Evolutionary conservation across 2,888 invertebrate genomes (phyloP), one percentile per base, ranked within the genome.

Genomic region (Crossocerus cetratus): DNA sequence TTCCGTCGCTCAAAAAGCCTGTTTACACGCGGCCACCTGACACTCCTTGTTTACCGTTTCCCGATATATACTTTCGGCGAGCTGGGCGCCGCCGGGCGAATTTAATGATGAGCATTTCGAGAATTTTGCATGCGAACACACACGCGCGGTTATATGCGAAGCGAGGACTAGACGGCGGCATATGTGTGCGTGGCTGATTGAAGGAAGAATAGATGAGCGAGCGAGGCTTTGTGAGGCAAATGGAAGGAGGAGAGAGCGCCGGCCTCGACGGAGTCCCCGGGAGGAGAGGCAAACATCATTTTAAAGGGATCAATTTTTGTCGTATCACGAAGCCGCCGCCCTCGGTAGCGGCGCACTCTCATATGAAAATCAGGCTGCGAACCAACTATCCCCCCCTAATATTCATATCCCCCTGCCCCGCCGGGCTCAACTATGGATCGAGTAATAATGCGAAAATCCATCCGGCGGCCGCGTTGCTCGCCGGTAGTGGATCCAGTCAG

Each of bases 221-320:
- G 21, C 32, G 62, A 60, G 32, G 60, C 75, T 75, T 75, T 75
- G 75, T 75, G 43, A 75, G 56, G 75, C 53, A 75, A 75, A 75
- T 75, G 69, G 62, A 54, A 32, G 32, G 32, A 32, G 32, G 32
- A 32, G 32, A 32, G 32, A 3, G 32, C 1, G 32, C 44, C 13
- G 20, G 55, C 60, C 32, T 45, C 53, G 58, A 42, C 54, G 32
- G 42, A 59, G 16, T 21, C 32, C 16, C 58, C 56, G 43, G 22
- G 64, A 53, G 42, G 58, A 53, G 53, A 63, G 54, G 65, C 16
- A 76, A 74, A 76, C 74, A 76, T 69, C 74, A 49, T 75, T 74
- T 65, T 32, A 58, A 53, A 55, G 57, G 55, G 55, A 74, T 67
- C 58, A 76, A 76, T 74, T 62, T 66, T 61, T 63, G n/a, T 57